Percentiles rank a stretch among this genome's conserved stretches.
phyloP scores from a whole-genome alignment of 2,113 vertebrate genomes.

The Prionailurus bengalensis region DNA sequence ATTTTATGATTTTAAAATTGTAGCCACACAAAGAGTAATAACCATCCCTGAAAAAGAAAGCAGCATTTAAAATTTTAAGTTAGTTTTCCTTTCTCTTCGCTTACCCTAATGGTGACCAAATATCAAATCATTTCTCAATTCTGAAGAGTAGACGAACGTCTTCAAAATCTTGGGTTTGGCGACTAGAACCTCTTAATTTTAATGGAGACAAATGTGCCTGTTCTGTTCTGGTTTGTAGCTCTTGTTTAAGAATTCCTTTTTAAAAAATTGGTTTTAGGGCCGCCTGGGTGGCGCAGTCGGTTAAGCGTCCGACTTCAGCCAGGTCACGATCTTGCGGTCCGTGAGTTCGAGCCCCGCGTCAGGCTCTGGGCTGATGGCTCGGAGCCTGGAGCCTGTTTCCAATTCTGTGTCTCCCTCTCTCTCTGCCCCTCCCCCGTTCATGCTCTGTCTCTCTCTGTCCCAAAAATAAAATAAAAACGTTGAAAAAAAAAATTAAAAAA shows the following conservation, averaged over 20 bases:
- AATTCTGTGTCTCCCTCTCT: too few species aligned
- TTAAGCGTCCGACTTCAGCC: too few species aligned
- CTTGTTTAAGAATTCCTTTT: neutral
- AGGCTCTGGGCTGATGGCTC: too few species aligned
- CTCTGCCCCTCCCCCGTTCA: too few species aligned
- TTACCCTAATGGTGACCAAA: neutral
- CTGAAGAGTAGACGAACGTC: neutral
- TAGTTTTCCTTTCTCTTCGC: neutral
- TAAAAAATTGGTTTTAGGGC: neutral
- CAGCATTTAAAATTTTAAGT: neutral
- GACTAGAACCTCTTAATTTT: neutral
- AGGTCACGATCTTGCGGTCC: too few species aligned
- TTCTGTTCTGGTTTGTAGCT: neutral
- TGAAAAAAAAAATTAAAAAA: too few species aligned
- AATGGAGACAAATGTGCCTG: neutral
- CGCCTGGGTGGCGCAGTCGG: too few species aligned
- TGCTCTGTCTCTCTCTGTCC: too few species aligned
- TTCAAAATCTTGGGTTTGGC: neutral
- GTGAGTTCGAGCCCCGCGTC: too few species aligned
- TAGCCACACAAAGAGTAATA: neutral
- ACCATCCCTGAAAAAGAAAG: neutral
- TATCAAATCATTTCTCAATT: neutral
- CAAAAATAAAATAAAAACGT: too few species aligned
- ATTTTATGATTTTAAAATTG: neutral
- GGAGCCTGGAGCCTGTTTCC: too few species aligned